Evolutionary conservation across 2,888 invertebrate genomes (phyloP), one percentile per base, ranked within the genome.

Genomic region (Dioctria linearis): DNA sequence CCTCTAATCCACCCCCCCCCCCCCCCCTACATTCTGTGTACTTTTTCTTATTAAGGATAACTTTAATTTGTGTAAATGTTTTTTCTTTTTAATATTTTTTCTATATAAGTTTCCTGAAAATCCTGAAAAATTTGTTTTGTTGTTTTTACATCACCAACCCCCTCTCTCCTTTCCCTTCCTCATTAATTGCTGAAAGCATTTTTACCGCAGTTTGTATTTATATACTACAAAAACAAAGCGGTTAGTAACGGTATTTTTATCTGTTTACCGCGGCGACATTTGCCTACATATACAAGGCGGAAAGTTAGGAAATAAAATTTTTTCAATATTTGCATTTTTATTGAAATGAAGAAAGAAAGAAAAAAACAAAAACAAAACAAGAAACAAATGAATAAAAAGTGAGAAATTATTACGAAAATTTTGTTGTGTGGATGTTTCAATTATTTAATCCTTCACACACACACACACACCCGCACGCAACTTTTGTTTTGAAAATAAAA

Each of bases 281-380:
- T 37, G 43, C 13, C 25, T 43, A 67, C 49, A 49, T 4, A 69
- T 51, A 54, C 39, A 54, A 49, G 49, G 69, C 51, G 13, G 67
- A 51, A 9, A 69, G 37, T n/a, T 69, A 69, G 49, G 4, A 9
- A 37, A 51, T 69, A 69, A 49, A 69, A 11, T 25, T 69, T 69
- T 69, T 69, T 46, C 69, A 69, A 69, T 37, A 69, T 25, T 69
- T 69, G 51, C 69, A 69, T 69, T 69, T 69, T 69, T 69, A 69
- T 51, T 69, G 51, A 69, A 69, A 69, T 69, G 51, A 39, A 69
- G 39, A 69, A 65, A 40, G 0, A 6, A 65, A 69, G 37, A 37
- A 25, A 9, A 51, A 51, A 37, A 54, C 6, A 42, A 65, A 49
- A 42, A 65, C 65, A 42, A 65, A 65, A 42, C 39, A 65, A 65